Base-by-base conservation (phyloP, 2,113 vertebrate species). In the Notiomystis cincta region DNA sequence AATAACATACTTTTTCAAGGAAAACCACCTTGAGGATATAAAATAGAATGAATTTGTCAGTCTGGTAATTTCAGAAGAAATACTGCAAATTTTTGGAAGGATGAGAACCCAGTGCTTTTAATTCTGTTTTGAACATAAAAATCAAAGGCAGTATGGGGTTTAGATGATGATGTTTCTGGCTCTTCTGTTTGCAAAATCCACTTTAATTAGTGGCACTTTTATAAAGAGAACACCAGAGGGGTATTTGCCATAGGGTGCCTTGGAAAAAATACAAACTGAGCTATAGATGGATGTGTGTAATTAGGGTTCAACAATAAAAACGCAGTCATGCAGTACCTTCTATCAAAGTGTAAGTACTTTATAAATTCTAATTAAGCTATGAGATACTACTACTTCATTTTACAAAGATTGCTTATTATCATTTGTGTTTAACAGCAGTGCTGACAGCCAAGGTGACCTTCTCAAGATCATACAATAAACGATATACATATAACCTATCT, bases 121-220 rank as follows among this genome's bases (percentile, higher is more conserved):
- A 62, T 47, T 91, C 25, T 93, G 87, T 90, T 96, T 93, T 90
- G 82, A 89, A 86, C 38, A 66, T n/a, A 86, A 73, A 61, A 80
- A 58, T 82, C 62, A 94, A 93, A 97, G 67, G 51, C 73, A 65
- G 11, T 12, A 35, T 18, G 22, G 54, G 44, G 13, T 65, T 76
- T 88, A 50, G 37, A 86, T 69, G 14, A 79, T 33, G 62, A 28
- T 37, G 42, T 30, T 85, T 51, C 83, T 87, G 72, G 72, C 72
- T 95, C 48, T 81, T 40, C 15, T 90, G 38, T 65, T 71, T 69
- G 57, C 66, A 94, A 85, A 87, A 88, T 54, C 30, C 10, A 44
- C 40, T 70, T 72, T 61, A 96, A 96, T 90, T 93, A 94, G 62
- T 7, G 10, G 27, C 42, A 94, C 28, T 66, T 91, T 76, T 57